Evolutionary conservation across 1,140 invertebrate species (phyloP).

Genomic region (Penaeus japonicus): DNA sequence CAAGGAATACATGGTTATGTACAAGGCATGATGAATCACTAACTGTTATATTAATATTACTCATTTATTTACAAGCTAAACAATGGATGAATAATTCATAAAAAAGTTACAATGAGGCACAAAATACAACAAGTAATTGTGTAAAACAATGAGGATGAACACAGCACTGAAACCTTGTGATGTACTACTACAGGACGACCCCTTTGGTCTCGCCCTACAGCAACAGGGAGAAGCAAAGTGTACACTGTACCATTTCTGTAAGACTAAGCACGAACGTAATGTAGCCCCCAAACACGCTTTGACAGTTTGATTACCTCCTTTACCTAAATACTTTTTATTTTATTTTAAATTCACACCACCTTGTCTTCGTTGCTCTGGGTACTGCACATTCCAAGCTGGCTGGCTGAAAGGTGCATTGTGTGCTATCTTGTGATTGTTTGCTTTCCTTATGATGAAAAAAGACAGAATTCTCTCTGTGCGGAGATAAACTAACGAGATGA

Average conservation of each 20-base stretch:
- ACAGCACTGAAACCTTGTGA: constrained; percentile 9
- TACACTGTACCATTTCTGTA: neutral
- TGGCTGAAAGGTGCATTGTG: too few species aligned
- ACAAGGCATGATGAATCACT: constrained; percentile 16
- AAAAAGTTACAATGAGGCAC: constrained; percentile 16
- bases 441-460: too few species aligned
- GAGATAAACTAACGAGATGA: too few species aligned
- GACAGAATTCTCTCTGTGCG: too few species aligned
- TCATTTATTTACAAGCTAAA: constrained; percentile 15
- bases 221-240: constrained; percentile 4
- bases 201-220: neutral
- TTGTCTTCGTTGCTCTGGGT: constrained; percentile 2
- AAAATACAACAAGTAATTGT: constrained; percentile 8
- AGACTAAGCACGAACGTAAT: neutral
- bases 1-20: constrained; percentile 3
- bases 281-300: too few species aligned
- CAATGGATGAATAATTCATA: constrained; percentile 13
- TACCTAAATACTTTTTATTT: neutral
- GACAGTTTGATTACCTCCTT: too few species aligned
- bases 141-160: constrained; percentile 2
- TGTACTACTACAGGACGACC: neutral
- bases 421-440: too few species aligned
- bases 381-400: neutral
- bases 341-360: neutral
- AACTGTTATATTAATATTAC: neutral